Base-by-base conservation (phyloP, 2,113 vertebrate species). In the Notothenia rossii region DNA sequence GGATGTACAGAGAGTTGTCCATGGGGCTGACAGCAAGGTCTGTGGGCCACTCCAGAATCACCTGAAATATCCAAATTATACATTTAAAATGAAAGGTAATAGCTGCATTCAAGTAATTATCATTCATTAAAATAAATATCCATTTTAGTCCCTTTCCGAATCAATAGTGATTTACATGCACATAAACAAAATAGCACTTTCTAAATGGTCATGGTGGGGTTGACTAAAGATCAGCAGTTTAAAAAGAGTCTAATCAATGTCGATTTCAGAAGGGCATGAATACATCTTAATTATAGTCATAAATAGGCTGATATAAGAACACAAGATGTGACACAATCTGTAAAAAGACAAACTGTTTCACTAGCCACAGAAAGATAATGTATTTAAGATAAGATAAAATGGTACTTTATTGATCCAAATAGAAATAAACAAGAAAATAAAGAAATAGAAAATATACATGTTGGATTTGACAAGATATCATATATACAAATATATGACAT, bases 41-140 rank as follows among this genome's bases (percentile, higher is more conserved):
- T 3, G 98, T 99, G 25, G 98, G 98, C 98, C 98, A 99, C 73
- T 99, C 98, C 90, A 99, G 93, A 79, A 97, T 97, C 48, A 99
- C 98, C 98, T 99, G 81, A 10, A 90, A 89, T 3, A 2, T 22
- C 17, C 9, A 36, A 12, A 29, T 25, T 15, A 48, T 5, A 66
- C 10, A 33, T 10, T 18, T 56, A 0, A 33, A 55, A 73, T 20
- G 1, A 49, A 43, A 53, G 17, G 3, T 25, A 14, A 59, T 33
- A 51, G 46, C 46, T 43, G n/a, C 10, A 36, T 54, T 22, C 75
- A n/a, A 36, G 49, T 3, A 49, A 22, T 6, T 5, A 20, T 11
- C 49, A 25, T 46, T 55, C 7, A 63, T 70, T 36, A 22, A 22
- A 51, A 50, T n/a, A 64, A 56, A 63, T 25, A 43, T 17, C 3